Evolutionary conservation across 2,888 invertebrate species (phyloP).

Genomic region (Lasioglossum leucozonium): DNA sequence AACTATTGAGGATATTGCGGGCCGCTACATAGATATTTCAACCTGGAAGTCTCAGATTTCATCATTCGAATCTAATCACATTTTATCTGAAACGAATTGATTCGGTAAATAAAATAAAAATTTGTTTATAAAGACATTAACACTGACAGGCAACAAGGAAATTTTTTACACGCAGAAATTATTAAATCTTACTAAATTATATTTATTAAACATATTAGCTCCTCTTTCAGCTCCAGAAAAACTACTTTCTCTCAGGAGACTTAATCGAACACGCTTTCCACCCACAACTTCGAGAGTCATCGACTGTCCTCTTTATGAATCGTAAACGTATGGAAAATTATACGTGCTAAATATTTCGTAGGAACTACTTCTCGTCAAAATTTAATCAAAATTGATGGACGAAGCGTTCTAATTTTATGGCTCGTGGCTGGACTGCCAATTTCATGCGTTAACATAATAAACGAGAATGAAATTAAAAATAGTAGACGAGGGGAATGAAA

Average conservation of each 20-base stretch:
- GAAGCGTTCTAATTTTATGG: background rate
- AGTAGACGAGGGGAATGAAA: background rate
- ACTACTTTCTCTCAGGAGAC: background rate
- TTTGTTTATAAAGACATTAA: background rate
- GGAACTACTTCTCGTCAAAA: background rate
- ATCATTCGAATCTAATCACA: background rate
- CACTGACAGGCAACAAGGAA: background rate
- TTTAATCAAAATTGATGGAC: background rate
- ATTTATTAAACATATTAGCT: background rate
- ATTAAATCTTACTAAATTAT: no score
- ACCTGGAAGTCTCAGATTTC: background rate
- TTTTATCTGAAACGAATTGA: background rate
- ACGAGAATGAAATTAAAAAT: background rate
- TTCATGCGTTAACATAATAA: background rate
- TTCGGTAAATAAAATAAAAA: background rate
- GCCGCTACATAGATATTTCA: background rate
- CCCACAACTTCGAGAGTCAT: background rate
- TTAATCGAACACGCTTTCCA: background rate
- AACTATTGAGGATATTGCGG: conserved; percentile 28
- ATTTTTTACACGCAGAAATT: background rate
- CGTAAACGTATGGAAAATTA: background rate
- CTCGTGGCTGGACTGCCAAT: background rate
- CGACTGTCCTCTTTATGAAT: background rate
- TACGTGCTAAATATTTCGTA: background rate
- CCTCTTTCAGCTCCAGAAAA: background rate